phyloP scores from a whole-genome alignment of 2,797 vertebrate species.

The Sparidentex hasta region DNA sequence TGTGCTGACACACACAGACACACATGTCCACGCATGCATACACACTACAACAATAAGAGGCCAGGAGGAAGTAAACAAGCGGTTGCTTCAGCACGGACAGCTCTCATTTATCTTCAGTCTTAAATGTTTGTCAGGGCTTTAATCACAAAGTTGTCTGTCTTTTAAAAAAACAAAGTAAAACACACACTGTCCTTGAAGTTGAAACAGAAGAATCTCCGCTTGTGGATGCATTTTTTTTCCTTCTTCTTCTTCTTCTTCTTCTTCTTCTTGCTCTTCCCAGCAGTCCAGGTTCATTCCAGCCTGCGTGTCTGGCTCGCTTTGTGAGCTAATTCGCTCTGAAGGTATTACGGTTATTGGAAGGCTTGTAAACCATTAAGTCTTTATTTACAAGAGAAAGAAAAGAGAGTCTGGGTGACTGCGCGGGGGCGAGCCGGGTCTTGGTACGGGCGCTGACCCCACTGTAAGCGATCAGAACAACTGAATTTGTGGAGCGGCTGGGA shows the following conservation, averaged over 20 bases:
- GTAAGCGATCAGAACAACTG: conserved; percentile 67
- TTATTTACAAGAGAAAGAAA: conserved; percentile 84
- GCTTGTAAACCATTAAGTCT: conserved; percentile 86
- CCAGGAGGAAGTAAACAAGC: conserved; percentile 42
- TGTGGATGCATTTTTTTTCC: conserved; percentile 25
- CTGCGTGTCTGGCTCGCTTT: conserved; percentile 67
- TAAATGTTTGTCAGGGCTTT: conserved; percentile 6
- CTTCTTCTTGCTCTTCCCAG: not conserved
- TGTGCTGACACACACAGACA: conserved; percentile 35
- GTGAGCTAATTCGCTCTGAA: conserved; percentile 81
- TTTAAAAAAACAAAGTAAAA: conserved; percentile 19
- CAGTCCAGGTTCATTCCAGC: conserved; percentile 40
- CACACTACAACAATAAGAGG: conserved; percentile 35
- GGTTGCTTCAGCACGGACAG: conserved; percentile 23
- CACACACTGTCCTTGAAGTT: conserved; percentile 18
- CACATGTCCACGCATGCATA: conserved; percentile 22
- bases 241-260: too few species aligned
- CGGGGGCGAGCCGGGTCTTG: conserved; percentile 60
- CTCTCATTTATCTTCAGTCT: conserved; percentile 31
- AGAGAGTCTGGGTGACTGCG: conserved; percentile 62
- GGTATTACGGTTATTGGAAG: conserved; percentile 85
- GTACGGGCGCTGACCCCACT: conserved; percentile 76
- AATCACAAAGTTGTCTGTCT: conserved; percentile 15
- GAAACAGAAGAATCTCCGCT: not conserved
- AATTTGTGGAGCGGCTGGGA: conserved; percentile 41